Evolutionary conservation across 2,797 vertebrate genomes (phyloP), one percentile per base, ranked within the genome.

Genomic region (Kryptopterus vitreolus): DNA sequence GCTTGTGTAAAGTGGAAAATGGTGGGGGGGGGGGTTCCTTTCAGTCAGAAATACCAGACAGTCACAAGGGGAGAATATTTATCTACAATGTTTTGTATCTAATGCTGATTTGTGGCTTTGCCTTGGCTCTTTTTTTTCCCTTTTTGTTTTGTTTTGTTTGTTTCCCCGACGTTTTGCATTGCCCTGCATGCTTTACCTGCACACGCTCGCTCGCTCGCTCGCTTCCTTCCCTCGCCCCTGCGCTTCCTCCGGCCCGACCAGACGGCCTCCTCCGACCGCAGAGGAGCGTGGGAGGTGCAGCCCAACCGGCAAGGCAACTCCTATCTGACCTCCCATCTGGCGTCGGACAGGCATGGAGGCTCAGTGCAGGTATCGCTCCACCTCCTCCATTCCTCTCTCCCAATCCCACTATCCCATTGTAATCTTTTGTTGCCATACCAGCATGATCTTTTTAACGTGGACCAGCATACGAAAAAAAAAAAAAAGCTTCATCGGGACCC

Each of bases 271-370:
- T 94, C 96, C 22, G 98, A 99, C 88, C 96, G 97, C 91, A 94
- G 97, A 93, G 97, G 97, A 95, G 97, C 97, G 74, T 98, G 98
- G 97, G 97, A 98, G 90, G 93, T 96, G 88, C 96, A 98, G 91
- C 96, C 96, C 55, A 95, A 95, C 92, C 95, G 96, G 85, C 98
- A 98, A 94, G 93, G 96, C 89, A 98, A 98, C 93, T 95, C 98
- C 71, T 99, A 97, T 92, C 89, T 99, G 94, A 95, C 96, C 89
- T 96, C 97, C 92, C 97, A 99, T 90, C 92, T 98, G 93, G 95
- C 97, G 88, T 94, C 97, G 84, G 98, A 99, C 89, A 96, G 97
- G 94, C 97, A 98, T 85, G 97, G 97, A 92, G 97, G 97, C 94
- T 99, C 97, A 90, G 98, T 99, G 82, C 98, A 99, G 98, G 98